Conservation (phyloP, 2,888 invertebrate species). For the Ophioninae sp. region DNA sequence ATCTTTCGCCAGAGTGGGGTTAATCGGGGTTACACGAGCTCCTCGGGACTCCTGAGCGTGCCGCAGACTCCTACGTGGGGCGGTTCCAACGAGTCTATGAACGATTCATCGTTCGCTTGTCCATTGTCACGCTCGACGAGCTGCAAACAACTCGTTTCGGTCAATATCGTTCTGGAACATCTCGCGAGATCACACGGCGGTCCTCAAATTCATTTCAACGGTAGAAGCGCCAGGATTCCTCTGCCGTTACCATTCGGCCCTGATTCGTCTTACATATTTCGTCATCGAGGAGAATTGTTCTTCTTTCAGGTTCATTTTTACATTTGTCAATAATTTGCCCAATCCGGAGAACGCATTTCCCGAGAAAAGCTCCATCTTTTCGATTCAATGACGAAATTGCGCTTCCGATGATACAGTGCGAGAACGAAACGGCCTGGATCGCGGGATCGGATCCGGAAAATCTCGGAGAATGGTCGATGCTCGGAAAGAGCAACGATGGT, state of each 20-base stretch:
- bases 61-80: constrained; percentile 75
- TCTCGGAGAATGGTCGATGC: constrained; percentile 74
- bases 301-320: constrained; percentile 73
- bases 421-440: constrained; percentile 70
- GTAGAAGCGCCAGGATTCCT: constrained; percentile 69
- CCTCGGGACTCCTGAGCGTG: constrained; percentile 66
- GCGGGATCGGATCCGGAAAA: constrained; percentile 61
- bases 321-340: not conserved
- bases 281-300: constrained; percentile 72
- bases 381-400: not conserved
- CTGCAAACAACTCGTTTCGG: constrained; percentile 70
- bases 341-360: not conserved
- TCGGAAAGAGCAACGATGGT: constrained; percentile 67
- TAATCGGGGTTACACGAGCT: constrained; percentile 41
- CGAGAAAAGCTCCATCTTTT: constrained; percentile 1
- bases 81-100: constrained; percentile 75
- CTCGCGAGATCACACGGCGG: constrained; percentile 70
- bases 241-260: constrained; percentile 73
- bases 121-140: constrained; percentile 68
- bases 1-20: constrained; percentile 13
- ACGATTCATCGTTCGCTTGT: constrained; percentile 66
- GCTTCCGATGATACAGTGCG: constrained; percentile 61
- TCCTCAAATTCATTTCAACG: constrained; percentile 74
- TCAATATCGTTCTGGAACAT: constrained; percentile 72
- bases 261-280: constrained; percentile 73